Evolutionary conservation across 2,888 invertebrate species (phyloP).

Genomic region (Trichacis sp.): DNA sequence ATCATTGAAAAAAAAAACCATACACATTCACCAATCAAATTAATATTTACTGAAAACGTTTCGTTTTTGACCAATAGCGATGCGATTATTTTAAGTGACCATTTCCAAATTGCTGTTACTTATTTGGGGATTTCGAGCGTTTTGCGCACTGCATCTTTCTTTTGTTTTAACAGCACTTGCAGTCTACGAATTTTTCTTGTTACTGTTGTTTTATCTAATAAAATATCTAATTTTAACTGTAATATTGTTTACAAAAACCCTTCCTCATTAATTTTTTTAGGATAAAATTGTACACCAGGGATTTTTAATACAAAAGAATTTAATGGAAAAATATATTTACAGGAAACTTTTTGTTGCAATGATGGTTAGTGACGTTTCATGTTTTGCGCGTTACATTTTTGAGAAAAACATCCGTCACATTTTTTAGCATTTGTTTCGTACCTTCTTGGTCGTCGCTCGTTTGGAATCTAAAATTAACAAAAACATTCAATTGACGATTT

Average conservation of each 20-base stretch:
- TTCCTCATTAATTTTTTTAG: neutral
- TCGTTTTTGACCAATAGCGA: neutral
- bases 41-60: constrained; percentile 28
- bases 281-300: too few relatives aligned
- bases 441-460: constrained; percentile 70
- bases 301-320: too few relatives aligned
- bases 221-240: constrained; percentile 6
- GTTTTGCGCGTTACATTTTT: constrained; percentile 49
- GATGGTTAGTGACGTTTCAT: too few relatives aligned
- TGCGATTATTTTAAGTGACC: constrained; percentile 45
- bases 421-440: constrained; percentile 48
- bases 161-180: constrained; percentile 32
- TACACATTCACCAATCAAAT: constrained; percentile 46
- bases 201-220: constrained; percentile 5
- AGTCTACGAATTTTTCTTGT: constrained; percentile 24
- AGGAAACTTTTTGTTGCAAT: too few relatives aligned
- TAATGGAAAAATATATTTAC: too few relatives aligned
- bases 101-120: too few relatives aligned
- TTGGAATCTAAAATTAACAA: constrained; percentile 66
- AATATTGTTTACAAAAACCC: neutral
- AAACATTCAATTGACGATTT: too few relatives aligned
- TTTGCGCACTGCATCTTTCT: too few relatives aligned
- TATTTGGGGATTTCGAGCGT: too few relatives aligned
- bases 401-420: constrained; percentile 55
- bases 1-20: constrained; percentile 21